phyloP scores from a whole-genome alignment of 2,113 vertebrate genomes.

The Anarrhichthys ocellatus region DNA sequence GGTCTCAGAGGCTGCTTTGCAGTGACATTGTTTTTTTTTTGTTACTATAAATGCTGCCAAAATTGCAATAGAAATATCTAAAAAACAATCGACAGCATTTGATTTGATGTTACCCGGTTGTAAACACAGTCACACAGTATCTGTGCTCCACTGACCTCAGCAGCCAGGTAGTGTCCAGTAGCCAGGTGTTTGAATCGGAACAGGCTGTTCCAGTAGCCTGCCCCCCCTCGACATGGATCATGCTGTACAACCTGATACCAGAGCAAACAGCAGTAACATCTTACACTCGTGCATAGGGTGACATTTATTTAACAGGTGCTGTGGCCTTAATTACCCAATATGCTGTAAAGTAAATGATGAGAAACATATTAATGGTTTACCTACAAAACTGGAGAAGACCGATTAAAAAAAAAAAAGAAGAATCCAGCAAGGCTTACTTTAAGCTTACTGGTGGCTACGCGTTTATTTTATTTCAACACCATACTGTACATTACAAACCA shows the following conservation, averaged over 20 bases:
- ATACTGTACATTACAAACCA: not conserved
- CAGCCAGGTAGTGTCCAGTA: conserved; percentile 96
- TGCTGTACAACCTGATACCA: conserved; percentile 91
- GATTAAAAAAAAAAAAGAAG: not conserved
- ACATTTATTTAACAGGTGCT: not conserved
- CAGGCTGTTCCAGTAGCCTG: conserved; percentile 98
- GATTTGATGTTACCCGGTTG: not conserved
- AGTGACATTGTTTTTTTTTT: not conserved
- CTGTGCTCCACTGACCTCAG: conserved; percentile 87
- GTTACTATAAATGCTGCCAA: not conserved
- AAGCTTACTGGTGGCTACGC: not conserved
- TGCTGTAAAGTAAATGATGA: not conserved
- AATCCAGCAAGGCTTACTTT: not conserved
- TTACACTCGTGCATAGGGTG: not conserved
- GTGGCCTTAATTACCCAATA: not conserved
- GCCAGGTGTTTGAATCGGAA: conserved; percentile 99
- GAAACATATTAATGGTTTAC: not conserved
- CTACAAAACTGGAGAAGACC: not conserved
- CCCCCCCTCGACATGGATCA: conserved; percentile 95
- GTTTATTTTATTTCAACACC: not conserved
- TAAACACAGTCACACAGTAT: not conserved
- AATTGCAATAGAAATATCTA: not conserved
- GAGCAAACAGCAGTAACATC: conserved; percentile 18
- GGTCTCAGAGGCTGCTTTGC: not conserved
- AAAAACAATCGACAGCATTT: not conserved